Conservation (phyloP, 2,888 invertebrate genomes). For the Pandemis cinnamomeana region DNA sequence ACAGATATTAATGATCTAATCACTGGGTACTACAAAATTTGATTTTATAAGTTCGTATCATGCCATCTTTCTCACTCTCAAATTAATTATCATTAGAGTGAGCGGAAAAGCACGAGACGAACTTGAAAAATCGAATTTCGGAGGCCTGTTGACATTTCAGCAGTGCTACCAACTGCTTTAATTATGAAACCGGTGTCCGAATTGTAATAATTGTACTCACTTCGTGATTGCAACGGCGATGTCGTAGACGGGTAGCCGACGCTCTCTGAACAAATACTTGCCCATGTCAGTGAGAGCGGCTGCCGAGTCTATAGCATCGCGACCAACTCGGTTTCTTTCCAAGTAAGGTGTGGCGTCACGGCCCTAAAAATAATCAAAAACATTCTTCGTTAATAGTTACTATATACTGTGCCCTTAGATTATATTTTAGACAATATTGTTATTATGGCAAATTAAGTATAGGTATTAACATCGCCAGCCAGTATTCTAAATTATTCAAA, state of each 20-base stretch:
- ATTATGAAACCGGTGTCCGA: slow-evolving; percentile 1
- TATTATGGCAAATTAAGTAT: background rate
- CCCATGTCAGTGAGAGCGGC: slow-evolving; percentile 98
- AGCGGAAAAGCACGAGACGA: too few relatives aligned
- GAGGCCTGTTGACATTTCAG: slow-evolving; percentile 10
- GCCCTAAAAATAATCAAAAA: slow-evolving; percentile 85
- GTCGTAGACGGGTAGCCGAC: slow-evolving; percentile 97
- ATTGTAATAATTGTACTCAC: slow-evolving; percentile 85
- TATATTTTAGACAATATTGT: background rate
- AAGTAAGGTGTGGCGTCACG: slow-evolving; percentile 97
- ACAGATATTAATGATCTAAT: background rate
- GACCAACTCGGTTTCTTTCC: slow-evolving; percentile 95
- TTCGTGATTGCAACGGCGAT: slow-evolving; percentile 98
- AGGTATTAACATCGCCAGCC: background rate
- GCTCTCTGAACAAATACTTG: slow-evolving; percentile 97
- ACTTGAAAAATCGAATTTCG: too few relatives aligned
- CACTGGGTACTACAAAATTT: too few relatives aligned
- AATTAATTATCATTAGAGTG: too few relatives aligned
- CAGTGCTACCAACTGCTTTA: slow-evolving; percentile 2
- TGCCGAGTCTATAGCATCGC: slow-evolving; percentile 97
- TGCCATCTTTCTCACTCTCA: too few relatives aligned
- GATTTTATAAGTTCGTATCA: too few relatives aligned
- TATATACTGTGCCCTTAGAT: background rate
- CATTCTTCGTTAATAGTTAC: background rate
- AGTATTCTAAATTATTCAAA: background rate